Percentiles rank a stretch among this genome's conserved stretches.
Evolutionary conservation across 2,113 vertebrate genomes (phyloP).

Genomic region (Festucalex cinctus): DNA sequence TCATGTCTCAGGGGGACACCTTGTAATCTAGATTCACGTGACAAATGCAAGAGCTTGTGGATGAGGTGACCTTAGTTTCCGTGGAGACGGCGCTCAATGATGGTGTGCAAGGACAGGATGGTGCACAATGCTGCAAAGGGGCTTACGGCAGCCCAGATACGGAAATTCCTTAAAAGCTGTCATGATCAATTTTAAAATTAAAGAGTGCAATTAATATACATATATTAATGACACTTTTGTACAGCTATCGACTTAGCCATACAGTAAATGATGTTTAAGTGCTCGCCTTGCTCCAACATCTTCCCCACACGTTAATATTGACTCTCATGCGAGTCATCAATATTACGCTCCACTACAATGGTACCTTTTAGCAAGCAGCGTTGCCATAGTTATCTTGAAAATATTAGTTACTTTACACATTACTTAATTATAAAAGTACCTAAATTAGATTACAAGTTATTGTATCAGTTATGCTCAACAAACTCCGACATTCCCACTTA

Average conservation of each 20-base stretch:
- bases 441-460: too few relatives aligned
- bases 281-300: too few relatives aligned
- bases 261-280: not conserved
- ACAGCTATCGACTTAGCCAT: not conserved
- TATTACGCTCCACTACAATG: too few relatives aligned
- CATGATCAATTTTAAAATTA: not conserved
- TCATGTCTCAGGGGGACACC: conserved; percentile 25
- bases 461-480: too few relatives aligned
- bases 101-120: not conserved
- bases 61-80: conserved; percentile 46
- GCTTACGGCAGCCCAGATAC: not conserved
- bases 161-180: not conserved
- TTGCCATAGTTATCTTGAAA: too few relatives aligned
- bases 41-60: conserved; percentile 41
- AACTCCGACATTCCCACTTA: too few relatives aligned
- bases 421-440: too few relatives aligned
- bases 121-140: not conserved
- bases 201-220: too few relatives aligned
- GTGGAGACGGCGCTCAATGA: conserved; percentile 46
- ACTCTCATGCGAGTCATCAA: too few relatives aligned
- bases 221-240: not conserved
- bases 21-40: conserved; percentile 44
- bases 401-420: too few relatives aligned
- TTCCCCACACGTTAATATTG: too few relatives aligned
- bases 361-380: too few relatives aligned